Base-by-base conservation (phyloP, 2,888 invertebrate species). In the Lissocephala sabroskyi region DNA sequence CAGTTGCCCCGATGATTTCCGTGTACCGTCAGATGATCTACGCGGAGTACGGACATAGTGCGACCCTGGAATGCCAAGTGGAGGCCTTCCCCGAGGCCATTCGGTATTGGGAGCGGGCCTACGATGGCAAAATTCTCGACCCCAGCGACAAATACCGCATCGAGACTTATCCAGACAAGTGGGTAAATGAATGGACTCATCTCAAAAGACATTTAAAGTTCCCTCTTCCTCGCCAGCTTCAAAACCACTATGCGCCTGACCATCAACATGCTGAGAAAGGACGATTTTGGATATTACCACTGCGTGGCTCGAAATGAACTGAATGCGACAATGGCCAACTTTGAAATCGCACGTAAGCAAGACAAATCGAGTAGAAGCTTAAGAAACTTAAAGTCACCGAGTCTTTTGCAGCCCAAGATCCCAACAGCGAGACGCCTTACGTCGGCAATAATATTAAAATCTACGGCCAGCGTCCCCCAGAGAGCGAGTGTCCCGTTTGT, bases 51-150 rank as follows among this genome's bases (percentile, higher is more conserved):
- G 91, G 91, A 58, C 87, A 87, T 35, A 89, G 88, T 1, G 93
- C 90, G 1, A 87, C 88, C 32, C 85, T 95, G 32, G 93, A 94
- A 81, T 96, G 96, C 79, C 92, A 93, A 84, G 89, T 95, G 17
- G 95, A 96, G 86, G 94, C 95, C 0, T 95, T 91, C 85, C 96
- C 96, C 0, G 92, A 93, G 70, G 91, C 95, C 1, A 89, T 94
- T 0, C 87, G 92, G 42, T 94, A 94, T 66, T 96, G 96, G 96
- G 93, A 95, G 78, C 87, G 89, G 11, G 81, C 82, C 3, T 87
- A 87, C 2, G 92, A 94, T 67, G 94, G 93, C 1, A 86, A 90
- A 19, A 88, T 93, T 6, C 84, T 95, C 5, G 93, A 93, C 80
- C 84, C 82, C 29, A 85, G 86, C 45, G 88, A 88, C 49, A 91